phyloP scores from a whole-genome alignment of 2,113 vertebrate species.

The Promerops cafer region DNA sequence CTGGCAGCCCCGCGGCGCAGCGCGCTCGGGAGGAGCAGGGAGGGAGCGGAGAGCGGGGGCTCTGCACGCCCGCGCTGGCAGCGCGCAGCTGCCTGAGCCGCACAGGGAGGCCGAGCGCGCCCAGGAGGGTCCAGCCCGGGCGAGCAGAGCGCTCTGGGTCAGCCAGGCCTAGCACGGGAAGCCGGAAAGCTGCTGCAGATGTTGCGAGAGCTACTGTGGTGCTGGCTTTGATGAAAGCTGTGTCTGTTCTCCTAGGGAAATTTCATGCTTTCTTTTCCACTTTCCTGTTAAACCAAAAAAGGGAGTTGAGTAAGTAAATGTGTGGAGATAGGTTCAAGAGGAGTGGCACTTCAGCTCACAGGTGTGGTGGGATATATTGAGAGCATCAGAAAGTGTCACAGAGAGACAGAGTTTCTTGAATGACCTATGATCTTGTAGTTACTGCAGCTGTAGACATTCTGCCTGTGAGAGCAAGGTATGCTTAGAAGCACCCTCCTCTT shows the following conservation, averaged over 20 bases:
- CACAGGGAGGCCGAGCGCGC: rapidly evolving
- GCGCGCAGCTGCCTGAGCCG: rapidly evolving
- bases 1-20: neutral
- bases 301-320: neutral
- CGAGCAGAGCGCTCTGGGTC: neutral
- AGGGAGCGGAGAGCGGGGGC: neutral
- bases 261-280: neutral
- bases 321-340: rapidly evolving
- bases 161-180: neutral
- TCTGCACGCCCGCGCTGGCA: neutral
- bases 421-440: neutral
- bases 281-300: neutral
- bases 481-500: neutral
- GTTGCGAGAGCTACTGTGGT: neutral
- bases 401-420: neutral
- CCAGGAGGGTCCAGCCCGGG: rapidly evolving
- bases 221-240: neutral
- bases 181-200: neutral
- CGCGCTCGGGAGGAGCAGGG: neutral
- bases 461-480: rapidly evolving
- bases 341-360: neutral
- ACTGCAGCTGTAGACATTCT: neutral
- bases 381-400: neutral
- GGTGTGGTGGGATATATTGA: neutral
- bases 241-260: neutral